Percentiles rank a stretch among this genome's conserved stretches.
Conservation (phyloP, 2,113 vertebrate genomes). For the Labeo catla region DNA sequence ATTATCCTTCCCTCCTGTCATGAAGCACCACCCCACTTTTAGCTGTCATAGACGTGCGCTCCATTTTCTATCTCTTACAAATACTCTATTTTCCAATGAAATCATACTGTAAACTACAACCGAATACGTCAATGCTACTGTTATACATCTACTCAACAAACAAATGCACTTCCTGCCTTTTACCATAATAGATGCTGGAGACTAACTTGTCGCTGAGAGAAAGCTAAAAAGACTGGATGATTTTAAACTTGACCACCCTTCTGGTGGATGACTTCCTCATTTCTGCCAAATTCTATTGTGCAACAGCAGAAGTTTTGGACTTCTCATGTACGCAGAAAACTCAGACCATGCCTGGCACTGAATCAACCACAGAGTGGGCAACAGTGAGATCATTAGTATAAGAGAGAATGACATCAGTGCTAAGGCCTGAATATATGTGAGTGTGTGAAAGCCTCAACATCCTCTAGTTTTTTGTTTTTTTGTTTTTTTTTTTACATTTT, state of each 20-base stretch:
- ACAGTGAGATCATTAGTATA: slow-evolving; percentile 41
- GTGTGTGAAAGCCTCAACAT: neutral
- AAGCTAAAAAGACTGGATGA: slow-evolving; percentile 44
- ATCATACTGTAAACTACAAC: neutral
- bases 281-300: slow-evolving; percentile 54
- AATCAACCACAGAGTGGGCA: slow-evolving; percentile 46
- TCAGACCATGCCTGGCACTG: slow-evolving; percentile 45
- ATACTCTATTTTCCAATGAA: neutral
- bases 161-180: neutral
- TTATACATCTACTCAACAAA: neutral
- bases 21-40: neutral
- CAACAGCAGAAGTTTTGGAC: slow-evolving; percentile 35
- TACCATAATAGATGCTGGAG: neutral
- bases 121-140: neutral
- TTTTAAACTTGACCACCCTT: slow-evolving; percentile 53
- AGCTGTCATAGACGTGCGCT: neutral
- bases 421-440: neutral
- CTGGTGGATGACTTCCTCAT: slow-evolving; percentile 63
- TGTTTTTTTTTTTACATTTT: no score
- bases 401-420: slow-evolving; percentile 49
- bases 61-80: neutral
- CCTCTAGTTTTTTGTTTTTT: no score
- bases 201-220: slow-evolving; percentile 33
- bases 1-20: neutral
- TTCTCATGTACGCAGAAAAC: slow-evolving; percentile 31